Base-by-base conservation (phyloP, 2,113 vertebrate species). In the Neomonachus schauinslandi region DNA sequence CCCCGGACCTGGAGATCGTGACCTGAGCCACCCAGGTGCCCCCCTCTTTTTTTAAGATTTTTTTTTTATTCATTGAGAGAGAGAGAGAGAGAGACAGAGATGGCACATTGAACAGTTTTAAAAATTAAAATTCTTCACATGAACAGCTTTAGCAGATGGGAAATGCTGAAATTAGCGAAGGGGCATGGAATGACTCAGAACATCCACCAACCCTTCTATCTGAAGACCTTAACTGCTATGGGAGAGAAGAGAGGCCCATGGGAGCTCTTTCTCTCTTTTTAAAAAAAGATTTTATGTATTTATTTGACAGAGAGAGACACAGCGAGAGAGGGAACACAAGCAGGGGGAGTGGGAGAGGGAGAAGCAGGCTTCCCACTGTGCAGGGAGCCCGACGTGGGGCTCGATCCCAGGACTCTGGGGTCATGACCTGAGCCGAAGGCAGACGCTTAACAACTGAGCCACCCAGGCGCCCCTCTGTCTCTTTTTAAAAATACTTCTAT, bases 111-210 rank as follows among this genome's bases (percentile, higher is more conserved):
- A 83, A 79, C 13, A 89, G 57, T 81, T 89, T 12, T n/a, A 81
- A 71, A 93, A 85, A 85, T 76, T 77, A 57, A 63, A 90, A 19
- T 84, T 91, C 55, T 82, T 85, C 36, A 74, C 53, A 24, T 91
- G 81, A 71, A 11, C 63, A 86, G 53, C 63, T 93, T 94, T 16
- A 55, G 9, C 36, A n/a, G 28, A 77, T 0, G 33, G n/a, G n/a
- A 96, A 91, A 82, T 59, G 33, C 53, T 89, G 28, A 91, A 89
- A 92, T 94, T 63, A 93, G 71, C 33, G 85, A 92, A 96, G 55
- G 42, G 46, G 6, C 55, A 26, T 33, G 24, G 46, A 71, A 72
- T 61, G 36, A 83, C 24, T 61, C 51, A 93, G 89, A 57, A 93
- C 14, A 89, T 26, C 6, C 8, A 31, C 26, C 16, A 69, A 1